Percentiles rank a stretch among this genome's conserved stretches.
phyloP scores from a whole-genome alignment of 2,888 invertebrate genomes.

The Phengaris arion region DNA sequence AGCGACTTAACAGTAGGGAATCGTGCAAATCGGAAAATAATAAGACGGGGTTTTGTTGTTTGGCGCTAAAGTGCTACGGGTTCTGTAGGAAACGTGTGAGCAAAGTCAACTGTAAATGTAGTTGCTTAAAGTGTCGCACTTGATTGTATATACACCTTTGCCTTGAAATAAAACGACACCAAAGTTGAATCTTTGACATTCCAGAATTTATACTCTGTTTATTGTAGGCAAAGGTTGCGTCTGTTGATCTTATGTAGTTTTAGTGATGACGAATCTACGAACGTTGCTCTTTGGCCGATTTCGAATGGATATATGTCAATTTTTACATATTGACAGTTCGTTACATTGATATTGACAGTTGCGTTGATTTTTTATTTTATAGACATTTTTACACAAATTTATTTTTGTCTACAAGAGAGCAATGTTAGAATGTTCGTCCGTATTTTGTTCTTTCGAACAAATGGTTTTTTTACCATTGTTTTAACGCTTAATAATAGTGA shows the following conservation, averaged over 20 bases:
- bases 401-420: not conserved
- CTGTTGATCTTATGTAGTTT: constrained; percentile 24
- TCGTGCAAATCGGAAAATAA: constrained; percentile 64
- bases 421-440: constrained; percentile 12
- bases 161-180: constrained; percentile 26
- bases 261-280: constrained; percentile 11
- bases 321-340: not conserved
- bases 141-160: constrained; percentile 38
- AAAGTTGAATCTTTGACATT: constrained; percentile 16
- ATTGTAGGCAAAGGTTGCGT: constrained; percentile 21
- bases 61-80: constrained; percentile 68
- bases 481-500: constrained; percentile 39
- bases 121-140: constrained; percentile 59
- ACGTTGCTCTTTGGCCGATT: not conserved
- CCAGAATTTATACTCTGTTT: constrained; percentile 27
- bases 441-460: constrained; percentile 41
- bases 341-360: not conserved
- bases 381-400: no score
- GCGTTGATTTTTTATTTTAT: not conserved
- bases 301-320: not conserved
- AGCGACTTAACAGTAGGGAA: constrained; percentile 63
- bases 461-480: constrained; percentile 46
- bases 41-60: constrained; percentile 62
- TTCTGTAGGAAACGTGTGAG: constrained; percentile 64
- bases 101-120: constrained; percentile 59